Conservation (phyloP, 2,888 invertebrate species). For the Nesidiocoris tenuis region DNA sequence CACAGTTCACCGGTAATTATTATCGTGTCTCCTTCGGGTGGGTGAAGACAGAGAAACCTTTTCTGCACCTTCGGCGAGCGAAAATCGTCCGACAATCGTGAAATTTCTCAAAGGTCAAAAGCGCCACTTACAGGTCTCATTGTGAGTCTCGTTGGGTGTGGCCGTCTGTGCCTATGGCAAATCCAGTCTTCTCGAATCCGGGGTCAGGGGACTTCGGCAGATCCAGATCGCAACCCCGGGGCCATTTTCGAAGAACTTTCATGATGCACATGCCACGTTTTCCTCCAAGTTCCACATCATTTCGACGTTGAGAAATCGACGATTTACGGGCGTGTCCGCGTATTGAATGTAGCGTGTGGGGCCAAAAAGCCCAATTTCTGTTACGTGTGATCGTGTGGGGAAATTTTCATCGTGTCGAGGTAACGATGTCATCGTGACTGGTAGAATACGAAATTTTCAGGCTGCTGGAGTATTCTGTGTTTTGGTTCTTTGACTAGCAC, state of each 20-base stretch:
- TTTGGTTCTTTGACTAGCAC: no score
- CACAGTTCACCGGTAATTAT: background rate
- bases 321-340: background rate
- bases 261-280: background rate
- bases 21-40: background rate
- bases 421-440: background rate
- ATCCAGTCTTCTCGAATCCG: background rate
- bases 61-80: background rate
- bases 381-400: no score
- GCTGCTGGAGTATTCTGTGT: no score
- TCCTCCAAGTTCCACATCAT: background rate
- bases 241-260: background rate
- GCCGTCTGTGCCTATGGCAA: background rate
- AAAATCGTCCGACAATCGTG: slow-evolving; percentile 24
- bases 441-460: no score
- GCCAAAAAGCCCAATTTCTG: background rate
- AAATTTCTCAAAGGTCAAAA: slow-evolving; percentile 35
- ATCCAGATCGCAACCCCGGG: background rate
- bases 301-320: background rate
- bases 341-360: background rate
- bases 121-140: background rate
- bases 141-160: background rate
- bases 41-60: background rate
- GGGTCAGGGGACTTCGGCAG: background rate
- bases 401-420: background rate